Evolutionary conservation across 1,140 invertebrate genomes (phyloP), one percentile per base, ranked within the genome.

Genomic region (Camponotus pennsylvanicus): DNA sequence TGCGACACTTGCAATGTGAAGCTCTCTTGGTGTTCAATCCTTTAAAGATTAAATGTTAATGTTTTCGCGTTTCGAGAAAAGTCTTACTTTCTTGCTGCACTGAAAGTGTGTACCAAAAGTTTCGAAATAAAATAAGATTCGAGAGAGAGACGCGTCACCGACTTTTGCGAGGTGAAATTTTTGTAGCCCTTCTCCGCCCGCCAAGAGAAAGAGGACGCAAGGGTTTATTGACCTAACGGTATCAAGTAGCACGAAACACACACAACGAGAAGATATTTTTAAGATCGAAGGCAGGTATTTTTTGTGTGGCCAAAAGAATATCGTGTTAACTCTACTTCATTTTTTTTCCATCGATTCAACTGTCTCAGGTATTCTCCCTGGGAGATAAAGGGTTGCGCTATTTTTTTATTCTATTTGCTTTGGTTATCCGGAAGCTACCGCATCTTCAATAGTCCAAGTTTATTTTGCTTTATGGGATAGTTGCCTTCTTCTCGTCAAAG

Each of bases 181-280:
- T 55, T 55, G 66, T 57, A 57, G 79, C 57, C n/a, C 73, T 21
- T 18, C 40, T 59, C 9, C 32, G 32, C 11, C 11, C 5, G 40
- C 0, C 21, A 42, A 9, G 27, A 15, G 79, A 32, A 64, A 79
- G 49, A 37, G 63, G 45, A 52, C 49, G 11, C 8, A 37, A 89
- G 66, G 45, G 77, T 88, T 89, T 55, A 64, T 49, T 64, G 92
- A 93, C 92, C 91, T 94, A 94, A 94, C 94, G 93, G 94, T 83
- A 94, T 94, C 89, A 87, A 92, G 78, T 85, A 59, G 66, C 77
- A 84, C 84, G 75, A 27, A 27, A 27, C 27, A 27, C 27, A 27
- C 27, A 85, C 59, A 5, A 18, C 13, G 15, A 45, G 59, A 45
- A 82, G 71, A 69, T 40, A 78, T 45, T 77, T 82, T 84, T 21